Base-by-base conservation (phyloP, 2,113 vertebrate species). In the Hyaena hyaena region DNA sequence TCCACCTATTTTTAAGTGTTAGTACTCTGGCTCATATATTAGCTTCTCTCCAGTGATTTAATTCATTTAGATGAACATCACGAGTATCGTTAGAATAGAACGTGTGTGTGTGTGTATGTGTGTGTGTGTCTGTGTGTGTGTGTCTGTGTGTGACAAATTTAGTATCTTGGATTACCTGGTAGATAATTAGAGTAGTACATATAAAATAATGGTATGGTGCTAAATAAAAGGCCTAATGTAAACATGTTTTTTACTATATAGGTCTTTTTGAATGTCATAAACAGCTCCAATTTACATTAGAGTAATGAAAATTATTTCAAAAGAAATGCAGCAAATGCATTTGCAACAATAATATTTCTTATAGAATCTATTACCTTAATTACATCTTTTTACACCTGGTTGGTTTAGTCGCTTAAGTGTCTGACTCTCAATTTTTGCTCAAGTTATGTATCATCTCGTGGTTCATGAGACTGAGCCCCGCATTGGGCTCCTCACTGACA, bases 61-160 rank as follows among this genome's bases (percentile, higher is more conserved):
- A 63, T 10, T 96, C 45, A 68, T 10, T 66, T 50, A 77, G 33
- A 73, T 90, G 9, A 87, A 50, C 26, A 53, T 31, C 10, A 23
- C 16, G 26, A 31, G 17, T 4, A 48, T 45, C 39, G 15, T 45
- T 39, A 89, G 19, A 14, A 53, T 24, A 4, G 7, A 73, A 50
- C 0, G 81, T 0, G 2, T 61, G 24, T 58, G 7, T n/a, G 21
- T 19, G 12, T 50, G 1, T 12, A 5, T 14, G 6, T 45, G 15
- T n/a, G 23, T 80, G 53, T 63, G 10, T 77, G 50, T 39, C 3
- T 58, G 7, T n/a, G 15, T 19, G 12, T 39, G 3, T 39, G 39
- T 39, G 39, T 58, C 23, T 45, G 28, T 48, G 28, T 48, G 43
- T n/a, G 1, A 26, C 50, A 87, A 83, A 4, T 11, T 86, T 83